These are phyloP conservation scores for Enteromius paludinosus DNA, from an alignment of 2,797 vertebrate genomes.

Conservation along the genomic window DNA sequence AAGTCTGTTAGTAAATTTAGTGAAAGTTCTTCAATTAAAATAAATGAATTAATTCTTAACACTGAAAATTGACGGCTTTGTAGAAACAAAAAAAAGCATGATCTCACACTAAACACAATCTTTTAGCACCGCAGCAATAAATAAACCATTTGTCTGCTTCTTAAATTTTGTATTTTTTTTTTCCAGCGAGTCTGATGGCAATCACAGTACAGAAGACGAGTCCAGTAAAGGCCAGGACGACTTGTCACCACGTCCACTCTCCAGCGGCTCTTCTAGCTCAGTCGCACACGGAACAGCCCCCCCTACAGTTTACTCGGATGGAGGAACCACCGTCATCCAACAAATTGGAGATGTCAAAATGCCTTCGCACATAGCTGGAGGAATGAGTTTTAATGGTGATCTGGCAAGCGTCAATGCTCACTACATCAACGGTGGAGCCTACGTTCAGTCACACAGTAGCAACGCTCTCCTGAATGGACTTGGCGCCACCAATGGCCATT, in stretches of 20 bases:
- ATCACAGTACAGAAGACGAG: conserved; percentile 93
- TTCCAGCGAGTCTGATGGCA: conserved; percentile 84
- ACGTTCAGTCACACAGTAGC: conserved; percentile 87
- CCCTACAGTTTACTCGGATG: conserved; percentile 74
- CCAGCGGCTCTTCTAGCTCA: conserved; percentile 85
- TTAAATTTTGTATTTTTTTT: conserved; percentile 27
- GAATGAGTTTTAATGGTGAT: conserved; percentile 59
- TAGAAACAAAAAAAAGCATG: background rate
- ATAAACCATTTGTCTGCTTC: background rate
- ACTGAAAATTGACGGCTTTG: background rate
- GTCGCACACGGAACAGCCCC: conserved; percentile 81
- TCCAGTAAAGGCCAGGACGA: conserved; percentile 98
- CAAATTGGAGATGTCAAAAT: conserved; percentile 97
- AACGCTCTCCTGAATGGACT: conserved; percentile 74
- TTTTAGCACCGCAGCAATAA: background rate
- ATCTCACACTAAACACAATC: background rate
- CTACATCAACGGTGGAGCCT: conserved; percentile 89
- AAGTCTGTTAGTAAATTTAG: background rate
- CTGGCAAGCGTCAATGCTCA: conserved; percentile 75
- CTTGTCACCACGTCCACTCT: conserved; percentile 91
- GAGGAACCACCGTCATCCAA: conserved; percentile 87
- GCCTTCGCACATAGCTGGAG: conserved; percentile 71
- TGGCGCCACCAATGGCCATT: conserved; percentile 86
- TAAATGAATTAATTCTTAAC: background rate
- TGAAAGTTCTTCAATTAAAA: background rate